phyloP scores from a whole-genome alignment of 1,140 invertebrate species.

The Dinothrombium tinctorium region DNA sequence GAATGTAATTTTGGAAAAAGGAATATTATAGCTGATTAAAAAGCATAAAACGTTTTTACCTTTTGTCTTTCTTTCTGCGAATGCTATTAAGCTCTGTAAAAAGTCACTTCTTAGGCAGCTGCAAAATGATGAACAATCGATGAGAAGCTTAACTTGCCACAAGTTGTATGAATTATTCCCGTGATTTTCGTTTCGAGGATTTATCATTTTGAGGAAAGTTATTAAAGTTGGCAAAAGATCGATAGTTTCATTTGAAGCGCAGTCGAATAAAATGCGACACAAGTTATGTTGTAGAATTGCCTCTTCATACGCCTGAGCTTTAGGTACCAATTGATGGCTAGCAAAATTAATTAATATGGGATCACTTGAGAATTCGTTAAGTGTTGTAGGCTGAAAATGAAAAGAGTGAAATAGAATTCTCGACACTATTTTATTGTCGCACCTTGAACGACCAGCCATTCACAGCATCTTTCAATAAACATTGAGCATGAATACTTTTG shows the following conservation, averaged over 20 bases:
- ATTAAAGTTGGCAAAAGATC: slow-evolving; percentile 37
- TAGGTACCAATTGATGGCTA: slow-evolving; percentile 30
- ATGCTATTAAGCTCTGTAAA: neutral
- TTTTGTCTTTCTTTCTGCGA: neutral
- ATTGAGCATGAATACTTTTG: slow-evolving; percentile 45
- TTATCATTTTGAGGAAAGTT: slow-evolving; percentile 3
- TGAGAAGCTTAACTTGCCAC: neutral
- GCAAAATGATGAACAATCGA: neutral
- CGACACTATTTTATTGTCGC: neutral
- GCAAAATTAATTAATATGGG: slow-evolving; percentile 28
- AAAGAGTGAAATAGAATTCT: neutral
- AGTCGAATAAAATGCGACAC: slow-evolving; percentile 54
- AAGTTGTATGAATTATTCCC: neutral
- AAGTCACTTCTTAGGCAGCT: neutral
- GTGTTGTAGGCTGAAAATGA: slow-evolving; percentile 17
- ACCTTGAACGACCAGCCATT: slow-evolving; percentile 35
- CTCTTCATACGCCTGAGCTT: slow-evolving; percentile 14
- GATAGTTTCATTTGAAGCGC: slow-evolving; percentile 57
- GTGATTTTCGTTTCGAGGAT: neutral
- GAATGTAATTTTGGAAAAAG: neutral
- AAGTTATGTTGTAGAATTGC: slow-evolving; percentile 32
- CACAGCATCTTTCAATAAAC: slow-evolving; percentile 48
- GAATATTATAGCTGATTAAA: no score
- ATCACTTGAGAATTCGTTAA: slow-evolving; percentile 29
- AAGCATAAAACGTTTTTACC: no score